Conservation (phyloP, 2,797 vertebrate genomes). For the Pangasius mekongensis region DNA sequence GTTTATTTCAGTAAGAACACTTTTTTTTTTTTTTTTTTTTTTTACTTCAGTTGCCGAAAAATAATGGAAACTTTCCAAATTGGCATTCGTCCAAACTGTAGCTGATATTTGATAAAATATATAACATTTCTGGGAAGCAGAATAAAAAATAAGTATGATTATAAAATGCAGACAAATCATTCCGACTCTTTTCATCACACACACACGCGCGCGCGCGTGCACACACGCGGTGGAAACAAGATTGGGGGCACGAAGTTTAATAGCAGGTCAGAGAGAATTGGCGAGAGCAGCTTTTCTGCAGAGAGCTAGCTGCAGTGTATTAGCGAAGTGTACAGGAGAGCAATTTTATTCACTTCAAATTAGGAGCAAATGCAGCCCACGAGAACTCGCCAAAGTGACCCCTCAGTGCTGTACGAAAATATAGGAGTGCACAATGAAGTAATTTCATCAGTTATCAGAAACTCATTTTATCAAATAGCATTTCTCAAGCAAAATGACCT, state of each 20-base stretch:
- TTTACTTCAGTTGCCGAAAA: not conserved
- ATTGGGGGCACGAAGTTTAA: slow-evolving; percentile 24
- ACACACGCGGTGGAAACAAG: not conserved
- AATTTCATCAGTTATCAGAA: slow-evolving; percentile 10
- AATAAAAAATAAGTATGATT: not conserved
- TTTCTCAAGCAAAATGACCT: slow-evolving; percentile 2
- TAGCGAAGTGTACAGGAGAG: slow-evolving; percentile 4
- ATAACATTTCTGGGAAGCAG: not conserved
- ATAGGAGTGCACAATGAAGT: not conserved
- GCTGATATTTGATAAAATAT: not conserved
- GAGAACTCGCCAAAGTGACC: slow-evolving; percentile 6
- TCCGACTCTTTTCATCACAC: not conserved
- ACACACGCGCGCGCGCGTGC: not conserved
- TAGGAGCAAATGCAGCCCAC: slow-evolving; percentile 14
- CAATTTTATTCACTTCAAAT: slow-evolving; percentile 29
- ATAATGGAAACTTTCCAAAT: not conserved
- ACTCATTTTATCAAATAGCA: not conserved
- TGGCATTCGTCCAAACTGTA: not conserved
- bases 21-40: not conserved
- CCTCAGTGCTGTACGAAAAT: not conserved
- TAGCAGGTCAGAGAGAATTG: slow-evolving; percentile 25
- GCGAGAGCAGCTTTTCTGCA: not conserved
- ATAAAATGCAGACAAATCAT: not conserved
- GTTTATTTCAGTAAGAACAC: not conserved
- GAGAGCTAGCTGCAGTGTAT: not conserved